A percentile compares a stretch with the other conserved stretches of the same genome.
Evolutionary conservation across 2,797 vertebrate genomes (phyloP).

Genomic region (Babyrousa celebensis): DNA sequence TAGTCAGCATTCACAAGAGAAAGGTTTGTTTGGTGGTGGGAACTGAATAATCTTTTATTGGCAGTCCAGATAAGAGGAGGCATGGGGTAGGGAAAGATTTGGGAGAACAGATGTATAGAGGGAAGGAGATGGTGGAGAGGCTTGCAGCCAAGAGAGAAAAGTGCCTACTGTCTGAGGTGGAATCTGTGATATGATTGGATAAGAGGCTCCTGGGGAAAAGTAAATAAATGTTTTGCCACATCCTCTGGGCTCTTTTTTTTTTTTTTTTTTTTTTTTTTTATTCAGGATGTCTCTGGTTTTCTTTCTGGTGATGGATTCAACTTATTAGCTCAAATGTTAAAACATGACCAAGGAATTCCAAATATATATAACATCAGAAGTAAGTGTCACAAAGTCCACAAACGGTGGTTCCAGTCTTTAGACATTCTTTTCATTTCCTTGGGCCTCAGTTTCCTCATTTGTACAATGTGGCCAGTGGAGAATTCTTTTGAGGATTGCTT

Average conservation of each 20-base stretch:
- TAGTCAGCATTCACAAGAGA: not conserved
- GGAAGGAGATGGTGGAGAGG: not conserved
- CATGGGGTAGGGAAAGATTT: not conserved
- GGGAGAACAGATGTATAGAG: not conserved
- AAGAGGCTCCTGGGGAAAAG: not conserved
- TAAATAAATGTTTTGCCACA: slow-evolving; percentile 12
- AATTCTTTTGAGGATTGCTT: not conserved
- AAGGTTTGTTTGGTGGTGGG: not conserved
- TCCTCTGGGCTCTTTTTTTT: not conserved
- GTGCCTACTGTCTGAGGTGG: not conserved
- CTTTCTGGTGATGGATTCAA: not conserved
- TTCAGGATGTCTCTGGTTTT: not conserved
- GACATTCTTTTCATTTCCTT: slow-evolving; percentile 9
- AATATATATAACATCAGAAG: not conserved
- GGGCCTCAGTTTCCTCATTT: not conserved
- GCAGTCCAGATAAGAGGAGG: not conserved
- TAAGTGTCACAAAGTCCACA: not conserved
- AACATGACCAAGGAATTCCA: slow-evolving; percentile 44
- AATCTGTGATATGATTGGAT: not conserved
- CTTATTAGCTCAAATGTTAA: not conserved
- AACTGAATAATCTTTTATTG: not conserved
- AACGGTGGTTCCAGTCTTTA: not conserved
- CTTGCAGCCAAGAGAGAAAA: no score
- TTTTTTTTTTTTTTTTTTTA: not conserved
- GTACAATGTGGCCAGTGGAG: not conserved